phyloP scores from a whole-genome alignment of 2,888 invertebrate genomes.

The Dynastes hyllus region DNA sequence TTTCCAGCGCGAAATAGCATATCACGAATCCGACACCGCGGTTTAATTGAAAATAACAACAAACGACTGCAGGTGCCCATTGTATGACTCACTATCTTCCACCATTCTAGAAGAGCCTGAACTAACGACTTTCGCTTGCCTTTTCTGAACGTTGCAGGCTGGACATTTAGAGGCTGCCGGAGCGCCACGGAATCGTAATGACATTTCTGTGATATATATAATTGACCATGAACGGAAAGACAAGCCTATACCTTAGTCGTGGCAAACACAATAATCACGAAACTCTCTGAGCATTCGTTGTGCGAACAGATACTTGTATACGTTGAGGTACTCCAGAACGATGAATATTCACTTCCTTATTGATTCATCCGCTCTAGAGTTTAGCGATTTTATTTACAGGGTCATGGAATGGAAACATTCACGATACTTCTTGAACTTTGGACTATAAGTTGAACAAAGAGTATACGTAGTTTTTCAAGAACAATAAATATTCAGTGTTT shows the following conservation, averaged over 20 bases:
- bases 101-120: background rate
- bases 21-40: background rate
- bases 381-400: no score
- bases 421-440: no score
- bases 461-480: no score
- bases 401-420: no score
- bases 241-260: slow-evolving; percentile 20
- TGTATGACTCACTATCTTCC: slow-evolving; percentile 17
- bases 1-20: slow-evolving; percentile 2
- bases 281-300: no score
- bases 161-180: slow-evolving; percentile 24
- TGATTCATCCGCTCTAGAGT: no score
- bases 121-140: slow-evolving; percentile 16
- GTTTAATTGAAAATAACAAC: slow-evolving; percentile 11
- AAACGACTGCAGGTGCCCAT: slow-evolving; percentile 19
- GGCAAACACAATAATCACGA: slow-evolving; percentile 6
- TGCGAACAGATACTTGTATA: no score
- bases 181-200: slow-evolving; percentile 23
- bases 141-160: slow-evolving; percentile 10
- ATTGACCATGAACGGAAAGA: slow-evolving; percentile 28
- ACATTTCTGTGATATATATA: slow-evolving; percentile 30
- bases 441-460: no score
- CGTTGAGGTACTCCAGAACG: no score
- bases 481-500: no score
- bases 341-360: no score